Evolutionary conservation across 35 echinoderm and acorn worm species (phyloP).

Genomic region (Holothuria glaberrima): DNA sequence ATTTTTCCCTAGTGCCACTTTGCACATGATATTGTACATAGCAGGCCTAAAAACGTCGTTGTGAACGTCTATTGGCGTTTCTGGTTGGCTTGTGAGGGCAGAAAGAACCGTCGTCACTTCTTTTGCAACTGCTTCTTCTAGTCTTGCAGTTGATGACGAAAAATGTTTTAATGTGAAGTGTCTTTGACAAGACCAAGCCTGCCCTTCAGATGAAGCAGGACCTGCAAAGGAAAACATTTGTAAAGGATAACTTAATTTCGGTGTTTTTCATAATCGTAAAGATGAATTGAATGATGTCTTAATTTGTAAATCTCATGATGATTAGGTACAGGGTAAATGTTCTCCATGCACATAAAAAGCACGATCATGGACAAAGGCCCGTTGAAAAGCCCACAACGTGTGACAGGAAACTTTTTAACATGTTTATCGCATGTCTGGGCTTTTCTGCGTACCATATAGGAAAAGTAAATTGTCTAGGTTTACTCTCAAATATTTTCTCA

Average conservation of each 20-base stretch:
- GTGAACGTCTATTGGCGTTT: constrained; percentile 10
- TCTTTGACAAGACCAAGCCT: constrained; percentile 23
- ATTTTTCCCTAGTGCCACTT: constrained; percentile 43
- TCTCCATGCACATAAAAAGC: too few relatives aligned
- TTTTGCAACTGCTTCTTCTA: constrained; percentile 27
- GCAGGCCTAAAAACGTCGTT: constrained; percentile 1
- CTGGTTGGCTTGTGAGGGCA: background rate
- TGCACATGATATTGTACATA: constrained; percentile 44
- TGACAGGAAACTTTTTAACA: too few relatives aligned
- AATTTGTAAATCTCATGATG: too few relatives aligned
- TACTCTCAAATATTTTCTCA: too few relatives aligned
- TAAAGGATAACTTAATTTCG: background rate
- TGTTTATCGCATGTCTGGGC: too few relatives aligned
- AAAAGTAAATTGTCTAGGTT: too few relatives aligned
- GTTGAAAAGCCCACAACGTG: too few relatives aligned
- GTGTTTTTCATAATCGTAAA: too few relatives aligned
- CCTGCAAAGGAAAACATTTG: background rate
- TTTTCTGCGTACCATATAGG: too few relatives aligned
- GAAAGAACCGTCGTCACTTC: background rate
- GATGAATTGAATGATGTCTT: too few relatives aligned
- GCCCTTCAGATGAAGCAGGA: constrained; percentile 2
- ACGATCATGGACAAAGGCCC: too few relatives aligned
- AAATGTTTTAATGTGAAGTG: constrained; percentile 16
- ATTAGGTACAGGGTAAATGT: too few relatives aligned
- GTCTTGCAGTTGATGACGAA: background rate